phyloP scores from a whole-genome alignment of 2,888 invertebrate genomes.

The Laspeyria flexula region DNA sequence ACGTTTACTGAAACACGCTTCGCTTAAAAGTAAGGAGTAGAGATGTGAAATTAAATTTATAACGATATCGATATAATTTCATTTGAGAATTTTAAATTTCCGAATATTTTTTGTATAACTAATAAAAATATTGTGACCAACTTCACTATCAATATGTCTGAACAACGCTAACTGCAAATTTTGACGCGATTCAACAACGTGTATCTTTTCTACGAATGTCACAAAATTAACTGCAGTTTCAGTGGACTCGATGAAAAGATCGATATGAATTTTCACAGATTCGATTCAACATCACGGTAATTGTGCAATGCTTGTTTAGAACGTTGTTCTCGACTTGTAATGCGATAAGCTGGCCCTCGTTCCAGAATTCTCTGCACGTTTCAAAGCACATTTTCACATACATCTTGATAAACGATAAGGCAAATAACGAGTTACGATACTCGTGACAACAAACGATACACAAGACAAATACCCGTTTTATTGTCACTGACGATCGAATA shows the following conservation, averaged over 20 bases:
- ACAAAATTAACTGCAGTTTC: neutral
- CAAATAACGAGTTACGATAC: slow-evolving; percentile 34
- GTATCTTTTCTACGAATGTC: too few species aligned
- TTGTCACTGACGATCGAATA: slow-evolving; percentile 4
- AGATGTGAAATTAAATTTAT: slow-evolving; percentile 8
- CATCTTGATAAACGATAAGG: slow-evolving; percentile 46
- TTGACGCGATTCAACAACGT: neutral
- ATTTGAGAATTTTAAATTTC: neutral
- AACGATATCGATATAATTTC: neutral
- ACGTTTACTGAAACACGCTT: slow-evolving; percentile 28
- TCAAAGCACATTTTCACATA: slow-evolving; percentile 50
- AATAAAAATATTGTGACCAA: neutral
- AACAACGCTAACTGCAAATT: neutral
- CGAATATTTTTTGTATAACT: neutral
- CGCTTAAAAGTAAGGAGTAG: slow-evolving; percentile 21
- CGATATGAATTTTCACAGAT: slow-evolving; percentile 5
- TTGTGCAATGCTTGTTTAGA: slow-evolving; percentile 27
- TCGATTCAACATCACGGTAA: slow-evolving; percentile 14
- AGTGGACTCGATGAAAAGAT: slow-evolving; percentile 1
- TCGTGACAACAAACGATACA: slow-evolving; percentile 18
- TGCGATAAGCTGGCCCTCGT: slow-evolving; percentile 50
- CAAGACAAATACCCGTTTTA: slow-evolving; percentile 14
- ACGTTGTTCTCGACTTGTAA: slow-evolving; percentile 45
- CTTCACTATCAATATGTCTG: neutral
- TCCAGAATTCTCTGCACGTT: slow-evolving; percentile 47